phyloP scores from a whole-genome alignment of 2,888 invertebrate genomes.

The Pollenia amentaria region DNA sequence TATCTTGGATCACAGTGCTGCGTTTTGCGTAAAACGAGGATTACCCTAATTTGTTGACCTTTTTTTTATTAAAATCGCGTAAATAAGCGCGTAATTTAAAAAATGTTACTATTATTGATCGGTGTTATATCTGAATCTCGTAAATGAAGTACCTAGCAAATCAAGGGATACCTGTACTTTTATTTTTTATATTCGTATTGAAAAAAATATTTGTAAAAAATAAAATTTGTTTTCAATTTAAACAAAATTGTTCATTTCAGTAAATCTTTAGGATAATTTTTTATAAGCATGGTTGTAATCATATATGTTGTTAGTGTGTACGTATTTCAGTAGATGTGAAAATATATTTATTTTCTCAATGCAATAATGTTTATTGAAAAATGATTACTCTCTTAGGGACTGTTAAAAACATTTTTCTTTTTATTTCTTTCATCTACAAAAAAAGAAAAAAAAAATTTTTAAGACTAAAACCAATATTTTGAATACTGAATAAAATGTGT shows the following conservation, averaged over 20 bases:
- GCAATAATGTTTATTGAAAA: slow-evolving; percentile 72
- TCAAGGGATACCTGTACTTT: too few relatives aligned
- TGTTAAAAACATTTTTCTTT: slow-evolving; percentile 63
- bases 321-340: neutral
- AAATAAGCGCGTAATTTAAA: too few relatives aligned
- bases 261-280: slow-evolving; percentile 44
- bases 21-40: too few relatives aligned
- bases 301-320: neutral
- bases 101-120: too few relatives aligned
- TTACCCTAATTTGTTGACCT: too few relatives aligned
- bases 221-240: slow-evolving; percentile 32
- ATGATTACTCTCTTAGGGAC: slow-evolving; percentile 70
- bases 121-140: too few relatives aligned
- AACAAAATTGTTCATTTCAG: slow-evolving; percentile 28
- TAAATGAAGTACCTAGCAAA: too few relatives aligned
- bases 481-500: slow-evolving; percentile 34
- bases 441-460: neutral
- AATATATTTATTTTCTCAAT: slow-evolving; percentile 31
- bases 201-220: neutral
- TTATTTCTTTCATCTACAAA: slow-evolving; percentile 15
- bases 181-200: too few relatives aligned
- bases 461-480: neutral
- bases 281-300: slow-evolving; percentile 15
- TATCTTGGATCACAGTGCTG: too few relatives aligned
- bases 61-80: too few relatives aligned